Evolutionary conservation across 2,888 invertebrate genomes (phyloP).

Genomic region (Laothoe populi): DNA sequence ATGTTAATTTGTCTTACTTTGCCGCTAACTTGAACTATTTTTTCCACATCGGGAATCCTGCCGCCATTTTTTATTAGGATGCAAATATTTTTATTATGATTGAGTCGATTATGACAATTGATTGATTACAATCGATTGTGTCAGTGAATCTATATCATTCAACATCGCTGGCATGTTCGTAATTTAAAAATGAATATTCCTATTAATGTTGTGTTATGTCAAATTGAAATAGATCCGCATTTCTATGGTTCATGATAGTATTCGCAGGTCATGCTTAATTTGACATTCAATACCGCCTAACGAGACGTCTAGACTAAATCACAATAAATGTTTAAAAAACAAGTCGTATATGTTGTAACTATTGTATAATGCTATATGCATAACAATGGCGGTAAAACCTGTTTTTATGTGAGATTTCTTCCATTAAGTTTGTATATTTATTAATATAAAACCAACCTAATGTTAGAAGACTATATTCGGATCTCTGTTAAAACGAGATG

Average conservation of each 20-base stretch:
- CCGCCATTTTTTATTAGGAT: slow-evolving; percentile 17
- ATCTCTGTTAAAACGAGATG: not conserved
- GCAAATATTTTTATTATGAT: slow-evolving; percentile 21
- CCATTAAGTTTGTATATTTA: slow-evolving; percentile 20
- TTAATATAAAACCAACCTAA: not conserved
- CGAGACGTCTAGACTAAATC: slow-evolving; percentile 23
- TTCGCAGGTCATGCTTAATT: slow-evolving; percentile 18
- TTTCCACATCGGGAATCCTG: not conserved
- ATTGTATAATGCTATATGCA: slow-evolving; percentile 23
- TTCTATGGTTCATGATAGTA: not conserved
- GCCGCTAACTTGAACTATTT: not conserved
- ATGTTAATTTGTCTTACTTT: not conserved
- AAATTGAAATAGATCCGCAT: slow-evolving; percentile 4
- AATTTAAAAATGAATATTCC: slow-evolving; percentile 13
- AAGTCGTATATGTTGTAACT: slow-evolving; percentile 9
- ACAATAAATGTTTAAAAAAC: slow-evolving; percentile 24
- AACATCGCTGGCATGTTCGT: slow-evolving; percentile 1
- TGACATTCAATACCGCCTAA: slow-evolving; percentile 9
- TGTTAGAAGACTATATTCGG: not conserved
- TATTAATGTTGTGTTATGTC: not conserved
- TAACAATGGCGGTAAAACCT: slow-evolving; percentile 15
- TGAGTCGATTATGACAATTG: slow-evolving; percentile 20
- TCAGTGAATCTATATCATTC: slow-evolving; percentile 15
- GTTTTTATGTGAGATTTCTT: slow-evolving; percentile 18
- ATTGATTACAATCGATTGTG: slow-evolving; percentile 21